A percentile compares a stretch with the other conserved stretches of the same genome.
phyloP scores from a whole-genome alignment of 2,888 invertebrate genomes.

The Apodemia hepburni region DNA sequence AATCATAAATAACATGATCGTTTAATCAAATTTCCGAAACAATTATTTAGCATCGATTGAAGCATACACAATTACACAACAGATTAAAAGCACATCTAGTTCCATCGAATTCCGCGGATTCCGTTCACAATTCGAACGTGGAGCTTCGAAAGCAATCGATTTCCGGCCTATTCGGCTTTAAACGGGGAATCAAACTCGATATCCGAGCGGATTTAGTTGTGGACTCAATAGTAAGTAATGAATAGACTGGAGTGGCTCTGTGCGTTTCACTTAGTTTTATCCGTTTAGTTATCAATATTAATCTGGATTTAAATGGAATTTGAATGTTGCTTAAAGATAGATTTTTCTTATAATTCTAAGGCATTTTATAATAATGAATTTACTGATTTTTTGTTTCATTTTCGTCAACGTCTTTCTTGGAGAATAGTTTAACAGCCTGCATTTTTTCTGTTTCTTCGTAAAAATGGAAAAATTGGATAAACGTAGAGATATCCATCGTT shows the following conservation, averaged over 20 bases:
- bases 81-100: slow-evolving; percentile 30
- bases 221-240: slow-evolving; percentile 63
- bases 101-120: slow-evolving; percentile 32
- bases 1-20: neutral
- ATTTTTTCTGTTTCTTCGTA: no score
- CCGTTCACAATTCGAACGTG: slow-evolving; percentile 58
- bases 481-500: no score
- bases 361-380: no score
- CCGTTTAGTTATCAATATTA: slow-evolving; percentile 29
- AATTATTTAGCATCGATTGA: slow-evolving; percentile 15
- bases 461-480: no score
- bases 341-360: neutral
- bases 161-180: slow-evolving; percentile 79
- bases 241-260: slow-evolving; percentile 47
- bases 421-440: no score
- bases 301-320: slow-evolving; percentile 19
- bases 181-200: slow-evolving; percentile 76
- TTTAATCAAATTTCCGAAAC: slow-evolving; percentile 12
- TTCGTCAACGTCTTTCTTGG: no score
- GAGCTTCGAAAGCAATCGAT: slow-evolving; percentile 76
- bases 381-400: no score
- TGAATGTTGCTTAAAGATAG: neutral
- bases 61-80: slow-evolving; percentile 17
- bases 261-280: slow-evolving; percentile 32
- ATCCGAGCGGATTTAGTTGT: slow-evolving; percentile 73